A percentile compares a stretch with the other conserved stretches of the same genome.
These are phyloP conservation scores for Poecilus cupreus DNA, from an alignment of 2,888 invertebrate genomes.

Conservation along the genomic window DNA sequence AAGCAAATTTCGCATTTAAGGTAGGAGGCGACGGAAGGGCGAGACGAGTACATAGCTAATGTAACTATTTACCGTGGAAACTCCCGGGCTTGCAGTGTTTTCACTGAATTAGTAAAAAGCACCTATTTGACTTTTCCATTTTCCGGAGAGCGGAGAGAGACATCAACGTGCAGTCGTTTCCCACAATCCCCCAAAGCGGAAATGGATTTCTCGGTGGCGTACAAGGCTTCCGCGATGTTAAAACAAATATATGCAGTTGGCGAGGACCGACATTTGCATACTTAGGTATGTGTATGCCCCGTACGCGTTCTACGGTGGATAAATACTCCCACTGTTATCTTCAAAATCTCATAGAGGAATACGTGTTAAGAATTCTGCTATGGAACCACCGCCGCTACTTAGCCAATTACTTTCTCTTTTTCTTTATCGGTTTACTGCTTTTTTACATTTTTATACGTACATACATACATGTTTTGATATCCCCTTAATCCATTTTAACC, in stretches of 20 bases:
- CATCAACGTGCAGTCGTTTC: neutral
- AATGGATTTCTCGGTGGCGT: constrained; percentile 24
- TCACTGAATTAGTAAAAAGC: constrained; percentile 25
- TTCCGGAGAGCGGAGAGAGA: constrained; percentile 33
- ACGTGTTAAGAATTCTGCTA: neutral
- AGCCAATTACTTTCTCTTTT: too few species aligned
- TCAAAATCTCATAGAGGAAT: neutral
- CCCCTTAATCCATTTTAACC: too few species aligned
- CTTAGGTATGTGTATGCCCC: neutral
- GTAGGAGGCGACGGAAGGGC: neutral
- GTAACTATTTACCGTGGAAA: neutral
- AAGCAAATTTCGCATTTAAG: constrained; percentile 4
- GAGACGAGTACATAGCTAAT: neutral
- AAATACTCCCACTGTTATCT: neutral
- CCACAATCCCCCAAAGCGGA: constrained; percentile 4
- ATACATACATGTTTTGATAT: too few species aligned
- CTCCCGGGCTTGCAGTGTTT: neutral
- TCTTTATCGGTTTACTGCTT: too few species aligned
- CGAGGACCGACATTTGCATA: neutral
- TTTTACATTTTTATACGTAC: too few species aligned
- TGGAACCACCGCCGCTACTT: neutral
- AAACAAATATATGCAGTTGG: constrained; percentile 31
- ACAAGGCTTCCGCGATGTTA: neutral
- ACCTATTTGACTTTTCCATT: constrained; percentile 38
- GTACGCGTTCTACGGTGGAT: neutral